These are phyloP conservation scores for Drosophila asahinai DNA, from an alignment of 1,140 invertebrate species.

Conservation along the genomic window DNA sequence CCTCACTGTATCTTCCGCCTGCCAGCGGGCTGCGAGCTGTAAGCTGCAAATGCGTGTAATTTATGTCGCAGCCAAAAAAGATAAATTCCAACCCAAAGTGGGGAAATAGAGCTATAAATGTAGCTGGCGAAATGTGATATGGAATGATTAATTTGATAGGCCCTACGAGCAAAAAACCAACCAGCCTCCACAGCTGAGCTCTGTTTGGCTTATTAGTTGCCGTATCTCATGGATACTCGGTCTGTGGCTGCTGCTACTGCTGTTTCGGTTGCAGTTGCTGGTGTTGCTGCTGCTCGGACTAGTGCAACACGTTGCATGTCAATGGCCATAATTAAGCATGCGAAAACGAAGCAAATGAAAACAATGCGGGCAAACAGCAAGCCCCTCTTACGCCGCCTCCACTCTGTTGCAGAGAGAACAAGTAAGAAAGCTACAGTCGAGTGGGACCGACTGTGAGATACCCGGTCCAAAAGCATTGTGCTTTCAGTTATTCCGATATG, in stretches of 20 bases:
- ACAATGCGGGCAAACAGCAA: conserved; percentile 65
- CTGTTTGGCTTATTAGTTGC: conserved; percentile 68
- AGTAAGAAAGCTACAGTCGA: too few relatives aligned
- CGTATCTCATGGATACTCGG: conserved; percentile 48
- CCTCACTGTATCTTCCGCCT: not conserved
- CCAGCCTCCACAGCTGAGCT: conserved; percentile 14
- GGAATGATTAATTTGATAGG: conserved; percentile 79
- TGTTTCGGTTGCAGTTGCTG: not conserved
- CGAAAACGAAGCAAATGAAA: conserved; percentile 80
- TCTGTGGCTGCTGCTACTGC: not conserved
- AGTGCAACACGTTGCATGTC: conserved; percentile 81
- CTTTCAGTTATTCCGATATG: too few relatives aligned
- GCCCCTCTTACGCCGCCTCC: not conserved
- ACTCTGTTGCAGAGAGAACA: not conserved
- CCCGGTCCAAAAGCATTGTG: too few relatives aligned
- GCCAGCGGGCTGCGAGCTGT: conserved; percentile 4
- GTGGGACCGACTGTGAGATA: too few relatives aligned
- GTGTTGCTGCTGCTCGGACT: conserved; percentile 18
- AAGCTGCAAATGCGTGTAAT: conserved; percentile 61
- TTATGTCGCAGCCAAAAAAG: conserved; percentile 77
- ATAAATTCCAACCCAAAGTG: conserved; percentile 66
- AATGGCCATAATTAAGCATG: conserved; percentile 82
- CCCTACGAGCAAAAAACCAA: conserved; percentile 32
- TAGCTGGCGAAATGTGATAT: conserved; percentile 77
- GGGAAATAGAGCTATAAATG: conserved; percentile 77